A percentile compares a stretch with the other conserved stretches of the same genome.
phyloP scores from a whole-genome alignment of 2,888 invertebrate species.

The Ephialtes manifestator region DNA sequence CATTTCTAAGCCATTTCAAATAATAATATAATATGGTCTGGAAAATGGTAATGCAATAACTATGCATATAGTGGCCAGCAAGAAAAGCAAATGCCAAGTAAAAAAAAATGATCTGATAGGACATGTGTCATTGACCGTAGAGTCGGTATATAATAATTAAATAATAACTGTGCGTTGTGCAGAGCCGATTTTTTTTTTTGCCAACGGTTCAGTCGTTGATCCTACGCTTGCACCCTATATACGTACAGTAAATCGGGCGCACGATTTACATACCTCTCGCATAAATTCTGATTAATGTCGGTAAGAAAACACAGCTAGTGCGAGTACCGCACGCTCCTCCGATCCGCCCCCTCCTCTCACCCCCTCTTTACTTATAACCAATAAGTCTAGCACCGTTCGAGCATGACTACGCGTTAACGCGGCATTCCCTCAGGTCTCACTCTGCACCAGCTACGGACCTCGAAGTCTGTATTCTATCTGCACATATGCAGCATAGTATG shows the following conservation, averaged over 20 bases:
- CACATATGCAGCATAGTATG: not conserved
- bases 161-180: not conserved
- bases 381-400: conserved; percentile 56
- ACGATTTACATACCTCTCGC: conserved; percentile 47
- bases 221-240: conserved; percentile 7
- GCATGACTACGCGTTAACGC: conserved; percentile 56
- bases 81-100: conserved; percentile 11
- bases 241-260: not conserved
- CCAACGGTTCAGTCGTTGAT: conserved; percentile 25
- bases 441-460: not conserved
- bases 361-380: conserved; percentile 30
- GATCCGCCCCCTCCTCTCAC: not conserved
- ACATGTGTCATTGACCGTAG: conserved; percentile 4
- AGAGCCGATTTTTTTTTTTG: not conserved
- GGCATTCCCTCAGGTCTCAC: conserved; percentile 29
- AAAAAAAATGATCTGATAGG: not conserved
- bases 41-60: conserved; percentile 3
- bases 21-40: not conserved
- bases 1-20: not conserved
- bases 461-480: not conserved
- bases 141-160: conserved; percentile 5
- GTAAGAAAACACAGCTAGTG: conserved; percentile 45
- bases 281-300: conserved; percentile 66
- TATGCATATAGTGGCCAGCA: not conserved
- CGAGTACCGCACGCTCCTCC: not conserved